Base-by-base conservation (phyloP, 2,113 vertebrate genomes). In the Serilophus lunatus region DNA sequence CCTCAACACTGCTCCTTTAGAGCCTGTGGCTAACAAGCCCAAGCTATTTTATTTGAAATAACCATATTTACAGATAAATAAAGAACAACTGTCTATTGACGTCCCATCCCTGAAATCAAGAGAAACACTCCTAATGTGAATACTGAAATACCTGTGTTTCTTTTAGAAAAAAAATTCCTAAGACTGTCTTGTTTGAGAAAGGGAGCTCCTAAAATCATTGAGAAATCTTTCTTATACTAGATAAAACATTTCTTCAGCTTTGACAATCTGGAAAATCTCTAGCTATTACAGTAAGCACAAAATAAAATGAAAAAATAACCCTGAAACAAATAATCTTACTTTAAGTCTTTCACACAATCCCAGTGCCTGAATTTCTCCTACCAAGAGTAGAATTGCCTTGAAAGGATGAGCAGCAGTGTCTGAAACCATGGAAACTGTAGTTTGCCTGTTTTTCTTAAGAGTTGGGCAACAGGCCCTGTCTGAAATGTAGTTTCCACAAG, bases 381-480 rank as follows among this genome's bases (percentile, higher is more conserved):
- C 51, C 47, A 90, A 53, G 72, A 88, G 79, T 13, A 81, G n/a
- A 91, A 78, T 44, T 88, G 94, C 64, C 72, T 90, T 95, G 63
- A 95, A 40, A 93, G 56, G 88, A 95, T 88, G 93, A 96, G 83
- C 94, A 86, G 93, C 87, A 93, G 44, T 93, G 82, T 78, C 93
- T 88, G 94, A 96, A 96, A 95, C 96, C 95, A 96, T 93, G 90
- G 95, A 95, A 96, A 96, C 94, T 89, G 93, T 63, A 95, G 79
- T 88, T 94, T 83, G 71, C 68, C 85, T 96, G 59, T 82, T 95
- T 96, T 95, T 95, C 79, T 93, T 74, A 51, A 65, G 76, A 83
- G 88, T 6, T 96, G 82, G 88, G 93, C 92, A 96, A 94, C 24
- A 78, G 64, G 92, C 90, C 82, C 71, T 90, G 82, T 66, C 93